These are phyloP conservation scores for Riparia riparia DNA, from an alignment of 2,113 vertebrate genomes.

Conservation along the genomic window DNA sequence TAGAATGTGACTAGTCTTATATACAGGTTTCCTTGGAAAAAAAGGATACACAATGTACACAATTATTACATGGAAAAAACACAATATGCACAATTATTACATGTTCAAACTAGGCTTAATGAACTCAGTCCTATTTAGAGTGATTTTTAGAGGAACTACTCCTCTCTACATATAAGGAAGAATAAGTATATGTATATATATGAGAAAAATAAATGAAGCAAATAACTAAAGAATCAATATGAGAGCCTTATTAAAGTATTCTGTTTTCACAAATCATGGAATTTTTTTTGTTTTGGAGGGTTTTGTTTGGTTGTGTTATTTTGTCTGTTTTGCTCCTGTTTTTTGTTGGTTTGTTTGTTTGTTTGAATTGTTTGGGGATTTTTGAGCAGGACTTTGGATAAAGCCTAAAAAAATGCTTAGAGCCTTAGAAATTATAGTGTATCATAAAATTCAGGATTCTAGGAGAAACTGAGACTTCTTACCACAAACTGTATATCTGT, in stretches of 20 bases:
- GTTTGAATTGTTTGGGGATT: background rate
- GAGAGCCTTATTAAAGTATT: background rate
- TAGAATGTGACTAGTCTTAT: background rate
- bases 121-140: background rate
- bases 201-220: background rate
- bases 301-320: background rate
- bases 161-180: background rate
- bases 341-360: background rate
- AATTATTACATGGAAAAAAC: no score
- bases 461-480: background rate
- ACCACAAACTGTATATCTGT: background rate
- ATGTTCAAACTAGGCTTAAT: background rate
- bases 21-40: background rate
- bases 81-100: background rate
- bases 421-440: background rate
- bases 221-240: background rate
- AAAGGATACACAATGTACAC: background rate
- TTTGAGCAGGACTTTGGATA: background rate
- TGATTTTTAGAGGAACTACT: background rate
- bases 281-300: background rate
- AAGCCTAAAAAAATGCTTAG: background rate
- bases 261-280: background rate
- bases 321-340: background rate
- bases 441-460: background rate
- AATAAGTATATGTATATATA: background rate